Evolutionary conservation across 2,797 vertebrate genomes (phyloP).

Genomic region (Salmo trutta): DNA sequence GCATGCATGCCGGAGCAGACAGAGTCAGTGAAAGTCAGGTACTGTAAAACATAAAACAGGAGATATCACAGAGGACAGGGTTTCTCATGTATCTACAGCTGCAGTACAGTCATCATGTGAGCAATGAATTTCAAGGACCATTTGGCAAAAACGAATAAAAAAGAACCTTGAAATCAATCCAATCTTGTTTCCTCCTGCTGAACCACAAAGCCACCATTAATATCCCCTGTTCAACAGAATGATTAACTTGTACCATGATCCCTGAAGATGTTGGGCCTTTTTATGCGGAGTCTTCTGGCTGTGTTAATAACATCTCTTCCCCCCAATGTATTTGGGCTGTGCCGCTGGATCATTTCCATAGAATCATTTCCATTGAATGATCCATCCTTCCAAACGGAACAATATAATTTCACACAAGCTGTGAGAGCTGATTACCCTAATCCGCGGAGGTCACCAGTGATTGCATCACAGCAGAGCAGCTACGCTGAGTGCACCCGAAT

Average conservation of each 20-base stretch:
- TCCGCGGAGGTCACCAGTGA: slow-evolving; percentile 57
- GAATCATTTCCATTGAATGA: slow-evolving; percentile 51
- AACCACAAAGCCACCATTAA: slow-evolving; percentile 38
- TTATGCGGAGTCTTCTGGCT: slow-evolving; percentile 11
- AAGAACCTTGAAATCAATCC: slow-evolving; percentile 7
- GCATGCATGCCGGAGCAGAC: background rate
- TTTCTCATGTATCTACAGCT: background rate
- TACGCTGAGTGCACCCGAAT: slow-evolving; percentile 32
- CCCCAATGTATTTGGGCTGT: slow-evolving; percentile 43
- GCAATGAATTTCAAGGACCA: slow-evolving; percentile 3
- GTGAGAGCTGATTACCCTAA: slow-evolving; percentile 62
- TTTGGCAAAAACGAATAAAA: background rate
- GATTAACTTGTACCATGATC: slow-evolving; percentile 57
- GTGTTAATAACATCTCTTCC: slow-evolving; percentile 60
- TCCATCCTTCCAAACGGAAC: slow-evolving; percentile 50
- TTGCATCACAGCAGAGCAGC: slow-evolving; percentile 37
- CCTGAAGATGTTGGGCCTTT: slow-evolving; percentile 50
- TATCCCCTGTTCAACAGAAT: slow-evolving; percentile 51
- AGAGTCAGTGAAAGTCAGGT: background rate
- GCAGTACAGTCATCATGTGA: background rate
- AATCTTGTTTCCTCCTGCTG: slow-evolving; percentile 17
- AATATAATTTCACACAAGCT: slow-evolving; percentile 62
- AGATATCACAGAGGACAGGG: background rate
- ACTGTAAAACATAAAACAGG: background rate
- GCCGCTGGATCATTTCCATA: background rate